Conservation (phyloP, 1,140 invertebrate species). For the Mactra quadrangularis region DNA sequence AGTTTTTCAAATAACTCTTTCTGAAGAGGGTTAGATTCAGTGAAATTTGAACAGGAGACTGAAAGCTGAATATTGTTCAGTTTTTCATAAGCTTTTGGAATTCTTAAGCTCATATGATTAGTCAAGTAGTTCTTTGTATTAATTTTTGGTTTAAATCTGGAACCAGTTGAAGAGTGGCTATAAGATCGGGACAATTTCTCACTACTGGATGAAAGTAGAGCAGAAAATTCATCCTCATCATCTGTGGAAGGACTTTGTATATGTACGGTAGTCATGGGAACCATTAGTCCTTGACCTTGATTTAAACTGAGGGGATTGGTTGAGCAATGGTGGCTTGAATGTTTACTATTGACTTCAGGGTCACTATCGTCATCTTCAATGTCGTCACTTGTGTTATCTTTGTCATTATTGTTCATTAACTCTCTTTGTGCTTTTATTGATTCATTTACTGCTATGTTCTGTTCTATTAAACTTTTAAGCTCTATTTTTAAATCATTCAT, state of each 20-base stretch:
- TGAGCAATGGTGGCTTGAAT: no score
- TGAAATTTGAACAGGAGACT: conserved; percentile 56
- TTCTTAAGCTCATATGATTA: conserved; percentile 47
- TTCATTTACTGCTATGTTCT: not conserved
- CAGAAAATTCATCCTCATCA: conserved; percentile 50
- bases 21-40: conserved; percentile 8
- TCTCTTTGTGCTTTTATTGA: not conserved
- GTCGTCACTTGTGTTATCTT: not conserved
- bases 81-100: conserved; percentile 25
- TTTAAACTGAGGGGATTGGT: not conserved
- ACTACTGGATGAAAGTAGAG: conserved; percentile 10
- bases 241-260: conserved; percentile 56
- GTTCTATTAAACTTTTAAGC: conserved; percentile 6
- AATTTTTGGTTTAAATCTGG: conserved; percentile 40
- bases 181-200: conserved; percentile 29
- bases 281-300: conserved; percentile 13
- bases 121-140: conserved; percentile 25
- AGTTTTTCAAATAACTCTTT: conserved; percentile 22
- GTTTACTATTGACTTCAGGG: not conserved
- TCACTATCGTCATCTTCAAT: not conserved
- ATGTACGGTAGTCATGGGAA: conserved; percentile 27
- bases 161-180: conserved; percentile 30
- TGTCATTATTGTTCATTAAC: not conserved
- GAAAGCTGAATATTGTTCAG: conserved; percentile 45
- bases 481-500: conserved; percentile 39